Evolutionary conservation across 2,888 invertebrate species (phyloP).

Genomic region (Hyalella azteca): DNA sequence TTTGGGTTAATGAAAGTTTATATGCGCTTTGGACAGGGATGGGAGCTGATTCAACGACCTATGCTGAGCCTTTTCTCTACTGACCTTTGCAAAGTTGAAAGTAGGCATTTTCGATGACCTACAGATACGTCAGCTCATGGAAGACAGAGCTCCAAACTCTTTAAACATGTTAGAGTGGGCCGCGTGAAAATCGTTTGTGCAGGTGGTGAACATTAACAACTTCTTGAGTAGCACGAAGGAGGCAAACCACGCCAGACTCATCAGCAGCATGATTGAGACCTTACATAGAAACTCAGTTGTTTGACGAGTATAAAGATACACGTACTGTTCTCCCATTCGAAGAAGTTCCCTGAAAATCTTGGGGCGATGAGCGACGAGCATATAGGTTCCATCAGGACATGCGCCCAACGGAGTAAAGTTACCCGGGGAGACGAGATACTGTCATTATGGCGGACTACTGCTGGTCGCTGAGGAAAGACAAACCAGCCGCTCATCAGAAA

Average conservation of each 20-base stretch:
- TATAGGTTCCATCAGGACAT: slow-evolving; percentile 63
- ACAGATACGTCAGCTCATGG: slow-evolving; percentile 49
- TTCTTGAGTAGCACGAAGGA: slow-evolving; percentile 35
- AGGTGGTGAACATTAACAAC: slow-evolving; percentile 36
- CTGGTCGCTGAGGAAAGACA: slow-evolving; percentile 60
- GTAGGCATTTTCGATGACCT: slow-evolving; percentile 23
- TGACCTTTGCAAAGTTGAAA: slow-evolving; percentile 34
- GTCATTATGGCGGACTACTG: slow-evolving; percentile 62
- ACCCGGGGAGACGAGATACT: slow-evolving; percentile 61
- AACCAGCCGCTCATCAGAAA: too few species aligned
- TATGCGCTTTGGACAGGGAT: slow-evolving; percentile 46
- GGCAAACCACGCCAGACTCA: slow-evolving; percentile 31
- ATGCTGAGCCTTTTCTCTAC: slow-evolving; percentile 39
- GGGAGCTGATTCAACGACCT: slow-evolving; percentile 56
- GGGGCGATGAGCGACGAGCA: slow-evolving; percentile 62
- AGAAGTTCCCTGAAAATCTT: slow-evolving; percentile 62
- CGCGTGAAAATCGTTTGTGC: slow-evolving; percentile 40
- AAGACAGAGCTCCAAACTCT: slow-evolving; percentile 44
- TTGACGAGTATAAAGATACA: slow-evolving; percentile 62
- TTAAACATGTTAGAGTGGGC: slow-evolving; percentile 7
- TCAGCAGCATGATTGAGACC: slow-evolving; percentile 37
- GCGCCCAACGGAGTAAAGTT: slow-evolving; percentile 60
- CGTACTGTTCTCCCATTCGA: slow-evolving; percentile 61
- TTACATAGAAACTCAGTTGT: slow-evolving; percentile 60
- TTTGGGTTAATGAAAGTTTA: slow-evolving; percentile 56